A percentile compares a stretch with the other conserved stretches of the same genome.
phyloP scores from a whole-genome alignment of 2,888 invertebrate species.

The Polydrusus pterygomalis region DNA sequence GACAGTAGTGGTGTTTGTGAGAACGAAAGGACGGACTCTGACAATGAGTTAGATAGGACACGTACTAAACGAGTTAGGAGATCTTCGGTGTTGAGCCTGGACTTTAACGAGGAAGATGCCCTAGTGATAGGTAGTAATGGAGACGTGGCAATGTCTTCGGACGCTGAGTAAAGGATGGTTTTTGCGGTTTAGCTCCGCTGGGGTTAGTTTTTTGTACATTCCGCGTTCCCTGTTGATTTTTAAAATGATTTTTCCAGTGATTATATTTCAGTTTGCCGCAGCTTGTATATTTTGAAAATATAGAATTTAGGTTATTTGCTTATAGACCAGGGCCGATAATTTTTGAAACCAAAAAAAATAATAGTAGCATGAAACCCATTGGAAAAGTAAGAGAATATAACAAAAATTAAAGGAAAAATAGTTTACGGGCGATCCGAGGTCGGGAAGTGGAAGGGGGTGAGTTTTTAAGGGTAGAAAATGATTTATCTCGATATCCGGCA shows the following conservation, averaged over 20 bases:
- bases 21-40: slow-evolving; percentile 73
- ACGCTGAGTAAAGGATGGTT: slow-evolving; percentile 39
- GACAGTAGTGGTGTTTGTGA: slow-evolving; percentile 68
- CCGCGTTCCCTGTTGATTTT: neutral
- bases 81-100: slow-evolving; percentile 82
- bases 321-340: too few relatives aligned
- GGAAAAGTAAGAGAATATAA: too few relatives aligned
- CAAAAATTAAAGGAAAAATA: too few relatives aligned
- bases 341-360: too few relatives aligned
- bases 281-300: too few relatives aligned
- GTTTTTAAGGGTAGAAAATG: too few relatives aligned
- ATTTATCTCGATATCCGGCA: too few relatives aligned
- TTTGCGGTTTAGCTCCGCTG: slow-evolving; percentile 14
- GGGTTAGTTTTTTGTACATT: slow-evolving; percentile 35
- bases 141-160: slow-evolving; percentile 73
- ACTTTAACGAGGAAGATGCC: slow-evolving; percentile 85
- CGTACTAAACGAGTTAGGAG: slow-evolving; percentile 79
- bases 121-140: slow-evolving; percentile 83
- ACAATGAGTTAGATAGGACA: slow-evolving; percentile 72
- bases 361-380: too few relatives aligned
- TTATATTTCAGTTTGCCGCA: neutral
- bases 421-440: too few relatives aligned
- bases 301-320: too few relatives aligned
- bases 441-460: too few relatives aligned
- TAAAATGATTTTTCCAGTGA: slow-evolving; percentile 11